These are phyloP conservation scores for Podarcis lilfordi DNA, from an alignment of 2,797 vertebrate genomes.

Conservation along the genomic window DNA sequence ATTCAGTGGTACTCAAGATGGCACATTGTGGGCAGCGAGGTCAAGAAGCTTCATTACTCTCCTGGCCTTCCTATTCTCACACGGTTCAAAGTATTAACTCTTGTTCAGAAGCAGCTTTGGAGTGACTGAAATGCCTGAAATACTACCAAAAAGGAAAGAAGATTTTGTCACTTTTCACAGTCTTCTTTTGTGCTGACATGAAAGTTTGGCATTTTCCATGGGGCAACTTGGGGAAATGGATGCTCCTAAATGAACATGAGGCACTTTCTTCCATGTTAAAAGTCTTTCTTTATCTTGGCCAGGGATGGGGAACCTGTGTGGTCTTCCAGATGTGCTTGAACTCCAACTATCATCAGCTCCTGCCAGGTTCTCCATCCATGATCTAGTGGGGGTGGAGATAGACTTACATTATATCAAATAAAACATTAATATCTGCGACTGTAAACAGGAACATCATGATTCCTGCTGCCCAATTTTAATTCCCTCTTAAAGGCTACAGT, in stretches of 20 bases:
- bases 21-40: neutral
- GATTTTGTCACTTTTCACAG: neutral
- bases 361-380: too few species aligned
- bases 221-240: neutral
- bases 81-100: neutral
- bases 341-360: too few species aligned
- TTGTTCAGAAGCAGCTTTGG: neutral
- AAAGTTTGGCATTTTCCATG: neutral
- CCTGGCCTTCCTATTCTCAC: neutral
- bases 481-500: neutral
- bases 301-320: too few species aligned
- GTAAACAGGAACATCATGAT: neutral
- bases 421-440: neutral
- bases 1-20: neutral
- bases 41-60: constrained; percentile 19
- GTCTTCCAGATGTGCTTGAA: too few species aligned
- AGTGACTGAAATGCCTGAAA: neutral
- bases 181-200: neutral
- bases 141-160: neutral
- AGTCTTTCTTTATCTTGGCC: neutral
- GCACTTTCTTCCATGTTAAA: neutral
- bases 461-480: neutral
- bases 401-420: neutral
- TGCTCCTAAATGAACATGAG: neutral
- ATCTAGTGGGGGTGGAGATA: too few species aligned